Base-by-base conservation (phyloP, 1,140 invertebrate genomes). In the Berghia stephanieae region DNA sequence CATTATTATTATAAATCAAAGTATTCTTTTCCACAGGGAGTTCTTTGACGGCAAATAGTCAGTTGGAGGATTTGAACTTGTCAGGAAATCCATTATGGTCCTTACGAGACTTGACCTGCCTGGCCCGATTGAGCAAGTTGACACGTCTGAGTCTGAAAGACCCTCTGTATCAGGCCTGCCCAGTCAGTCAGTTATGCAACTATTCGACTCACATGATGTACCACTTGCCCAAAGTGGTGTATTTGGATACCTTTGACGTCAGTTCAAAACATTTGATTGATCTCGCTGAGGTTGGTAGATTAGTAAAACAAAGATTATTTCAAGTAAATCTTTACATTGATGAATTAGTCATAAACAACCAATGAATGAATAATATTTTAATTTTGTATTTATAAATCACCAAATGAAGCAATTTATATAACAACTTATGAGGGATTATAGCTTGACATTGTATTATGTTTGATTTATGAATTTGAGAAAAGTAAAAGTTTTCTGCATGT, bases 171-270 rank as follows among this genome's bases (percentile, higher is more conserved):
- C 49, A 77, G 0, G 83, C 87, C 0, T 83, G 81, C 31, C 88
- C 89, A 18, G 87, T 87, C 38, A 84, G 84, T 69, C 76, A 85
- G 24, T 80, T 90, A 69, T 89, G 87, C 79, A 90, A 90, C 80
- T 90, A 89, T 80, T 84, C 87, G 2, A 88, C 86, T 1, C 87
- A 89, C 76, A 80, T 89, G 0, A 74, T 90, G 5, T 90, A 85
- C 78, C 89, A 90, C 75, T 80, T 90, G 31, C 88, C 87, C 27
- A 66, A 76, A n/a, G 81, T 90, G 21, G 63, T 60, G n/a, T 82
- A 79, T 63, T 82, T 90, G 4, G 89, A 90, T 78, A 84, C 83
- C 5, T 83, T 83, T 42, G 87, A 88, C 77, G 84, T 88, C 36
- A 80, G 80, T 8, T 82, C 80, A 49, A 87, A 87, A 75, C 81